These are phyloP conservation scores for Synanthedon formicaeformis DNA, from an alignment of 2,888 invertebrate species.

Conservation along the genomic window DNA sequence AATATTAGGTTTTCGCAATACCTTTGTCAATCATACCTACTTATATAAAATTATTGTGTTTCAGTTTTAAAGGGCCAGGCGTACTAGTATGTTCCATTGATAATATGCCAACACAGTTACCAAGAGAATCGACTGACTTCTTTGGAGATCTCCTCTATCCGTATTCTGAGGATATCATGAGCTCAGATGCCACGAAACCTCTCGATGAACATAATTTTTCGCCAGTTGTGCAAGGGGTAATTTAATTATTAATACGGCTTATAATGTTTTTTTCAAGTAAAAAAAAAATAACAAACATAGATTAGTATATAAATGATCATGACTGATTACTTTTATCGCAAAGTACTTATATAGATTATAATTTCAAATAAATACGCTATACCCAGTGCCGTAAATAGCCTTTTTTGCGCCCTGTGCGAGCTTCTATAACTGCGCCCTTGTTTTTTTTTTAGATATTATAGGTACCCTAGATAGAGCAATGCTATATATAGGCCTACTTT, in stretches of 20 bases:
- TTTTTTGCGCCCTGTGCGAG: too few species aligned
- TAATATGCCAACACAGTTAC: conserved; percentile 99
- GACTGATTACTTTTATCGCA: background rate
- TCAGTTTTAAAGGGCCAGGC: conserved; percentile 93
- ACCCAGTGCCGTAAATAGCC: too few species aligned
- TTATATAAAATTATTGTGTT: background rate
- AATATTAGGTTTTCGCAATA: background rate
- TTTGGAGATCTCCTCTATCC: conserved; percentile 95
- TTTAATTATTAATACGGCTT: conserved; percentile 12
- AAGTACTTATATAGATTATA: too few species aligned
- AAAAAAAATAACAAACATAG: too few species aligned
- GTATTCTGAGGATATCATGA: conserved; percentile 88
- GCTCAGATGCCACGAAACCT: conserved; percentile 83
- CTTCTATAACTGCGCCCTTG: too few species aligned
- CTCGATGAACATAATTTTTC: conserved; percentile 82
- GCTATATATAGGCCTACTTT: too few species aligned
- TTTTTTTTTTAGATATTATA: too few species aligned
- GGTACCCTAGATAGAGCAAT: too few species aligned
- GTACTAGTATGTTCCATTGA: conserved; percentile 99
- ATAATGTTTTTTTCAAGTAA: too few species aligned
- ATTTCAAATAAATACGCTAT: background rate
- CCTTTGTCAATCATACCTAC: background rate
- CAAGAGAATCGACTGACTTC: conserved; percentile 96
- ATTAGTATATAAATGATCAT: background rate
- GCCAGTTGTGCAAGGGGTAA: conserved; percentile 77